Evolutionary conservation across 2,888 invertebrate genomes (phyloP).

Genomic region (Suillia variegata): DNA sequence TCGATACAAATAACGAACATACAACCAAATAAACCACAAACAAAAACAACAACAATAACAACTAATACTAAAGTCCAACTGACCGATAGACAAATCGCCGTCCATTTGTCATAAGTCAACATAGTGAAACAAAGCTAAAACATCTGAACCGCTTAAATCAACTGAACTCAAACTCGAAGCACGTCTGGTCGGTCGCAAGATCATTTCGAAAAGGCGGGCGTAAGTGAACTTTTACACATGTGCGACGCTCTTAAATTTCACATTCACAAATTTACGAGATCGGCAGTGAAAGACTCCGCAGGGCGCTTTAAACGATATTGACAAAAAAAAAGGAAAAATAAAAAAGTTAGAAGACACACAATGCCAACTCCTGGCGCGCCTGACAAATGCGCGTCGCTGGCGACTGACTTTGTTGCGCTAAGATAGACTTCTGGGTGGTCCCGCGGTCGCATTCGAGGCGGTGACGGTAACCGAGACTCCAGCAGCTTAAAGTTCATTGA

Average conservation of each 20-base stretch:
- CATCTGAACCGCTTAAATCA: not conserved
- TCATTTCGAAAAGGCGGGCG: not conserved
- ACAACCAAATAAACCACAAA: too few species aligned
- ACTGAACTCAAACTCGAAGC: too few species aligned
- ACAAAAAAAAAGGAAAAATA: too few species aligned
- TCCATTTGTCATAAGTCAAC: conserved; percentile 17
- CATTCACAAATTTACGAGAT: conserved; percentile 21
- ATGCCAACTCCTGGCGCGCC: too few species aligned
- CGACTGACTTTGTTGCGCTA: too few species aligned
- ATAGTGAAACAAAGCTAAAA: conserved; percentile 1
- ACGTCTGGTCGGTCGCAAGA: too few species aligned
- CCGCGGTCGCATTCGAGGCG: not conserved
- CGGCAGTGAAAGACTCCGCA: conserved; percentile 13
- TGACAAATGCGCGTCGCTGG: too few species aligned
- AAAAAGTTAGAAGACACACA: too few species aligned
- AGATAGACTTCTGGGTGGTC: not conserved
- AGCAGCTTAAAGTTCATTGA: not conserved
- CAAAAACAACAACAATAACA: too few species aligned
- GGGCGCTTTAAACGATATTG: too few species aligned
- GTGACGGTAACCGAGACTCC: not conserved
- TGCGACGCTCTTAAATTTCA: conserved; percentile 12
- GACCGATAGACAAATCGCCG: conserved; percentile 20
- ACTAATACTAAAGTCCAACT: too few species aligned
- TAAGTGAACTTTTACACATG: not conserved
- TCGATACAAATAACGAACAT: too few species aligned